phyloP scores from a whole-genome alignment of 2,113 vertebrate species.

The Callionymus lyra region DNA sequence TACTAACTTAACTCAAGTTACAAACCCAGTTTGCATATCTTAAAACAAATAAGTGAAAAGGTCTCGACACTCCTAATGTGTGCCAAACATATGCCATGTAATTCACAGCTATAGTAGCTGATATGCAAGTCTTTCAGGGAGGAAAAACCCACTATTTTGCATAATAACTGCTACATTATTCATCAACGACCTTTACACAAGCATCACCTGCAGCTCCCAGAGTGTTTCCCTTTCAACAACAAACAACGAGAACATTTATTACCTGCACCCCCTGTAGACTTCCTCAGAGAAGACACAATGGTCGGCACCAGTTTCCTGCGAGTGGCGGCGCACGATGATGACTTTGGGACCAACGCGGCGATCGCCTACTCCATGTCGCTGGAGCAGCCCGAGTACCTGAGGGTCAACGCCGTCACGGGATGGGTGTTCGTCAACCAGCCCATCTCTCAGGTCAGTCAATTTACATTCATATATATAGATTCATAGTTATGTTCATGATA shows the following conservation, averaged over 20 bases:
- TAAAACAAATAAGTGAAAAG: too few relatives aligned
- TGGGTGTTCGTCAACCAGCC: slow-evolving; percentile 83
- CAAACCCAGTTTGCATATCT: too few relatives aligned
- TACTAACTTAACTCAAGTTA: too few relatives aligned
- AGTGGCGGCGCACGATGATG: slow-evolving; percentile 77
- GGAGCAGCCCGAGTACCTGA: slow-evolving; percentile 73
- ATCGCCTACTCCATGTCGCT: slow-evolving; percentile 73
- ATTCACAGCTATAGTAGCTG: too few relatives aligned
- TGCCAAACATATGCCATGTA: too few relatives aligned
- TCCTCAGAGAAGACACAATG: slow-evolving; percentile 77
- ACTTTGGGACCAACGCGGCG: slow-evolving; percentile 75
- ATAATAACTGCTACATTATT: background rate
- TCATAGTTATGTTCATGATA: too few relatives aligned
- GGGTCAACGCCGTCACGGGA: slow-evolving; percentile 76
- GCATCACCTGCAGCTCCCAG: background rate
- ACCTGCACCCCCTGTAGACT: slow-evolving; percentile 60
- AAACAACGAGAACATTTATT: background rate
- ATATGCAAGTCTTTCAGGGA: too few relatives aligned
- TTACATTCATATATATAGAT: background rate
- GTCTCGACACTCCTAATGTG: too few relatives aligned
- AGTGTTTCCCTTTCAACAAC: background rate
- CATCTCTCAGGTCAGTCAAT: slow-evolving; percentile 71
- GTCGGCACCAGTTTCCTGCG: slow-evolving; percentile 82
- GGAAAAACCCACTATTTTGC: too few relatives aligned
- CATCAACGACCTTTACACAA: slow-evolving; percentile 4